Conservation (phyloP, 2,888 invertebrate genomes). For the Drosophila incognita region DNA sequence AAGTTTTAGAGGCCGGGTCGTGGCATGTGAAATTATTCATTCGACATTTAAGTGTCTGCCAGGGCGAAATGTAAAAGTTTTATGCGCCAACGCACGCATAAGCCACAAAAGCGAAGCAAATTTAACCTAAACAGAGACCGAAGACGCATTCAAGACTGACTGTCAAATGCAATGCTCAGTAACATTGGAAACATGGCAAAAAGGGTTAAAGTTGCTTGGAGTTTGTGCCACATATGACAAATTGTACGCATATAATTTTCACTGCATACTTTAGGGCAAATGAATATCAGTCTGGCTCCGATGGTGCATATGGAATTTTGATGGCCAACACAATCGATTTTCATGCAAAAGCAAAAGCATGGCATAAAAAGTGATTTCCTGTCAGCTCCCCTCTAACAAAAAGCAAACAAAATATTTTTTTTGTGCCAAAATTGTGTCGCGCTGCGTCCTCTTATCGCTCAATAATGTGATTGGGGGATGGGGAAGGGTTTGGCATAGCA, state of each 20-base stretch:
- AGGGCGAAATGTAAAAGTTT: slow-evolving; percentile 72
- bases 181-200: neutral
- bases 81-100: slow-evolving; percentile 55
- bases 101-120: slow-evolving; percentile 55
- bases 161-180: slow-evolving; percentile 51
- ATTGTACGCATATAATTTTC: slow-evolving; percentile 54
- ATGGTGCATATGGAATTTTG: slow-evolving; percentile 69
- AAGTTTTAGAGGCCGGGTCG: slow-evolving; percentile 56
- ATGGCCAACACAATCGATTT: slow-evolving; percentile 70
- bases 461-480: slow-evolving; percentile 19
- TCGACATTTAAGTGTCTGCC: slow-evolving; percentile 74
- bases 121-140: slow-evolving; percentile 25
- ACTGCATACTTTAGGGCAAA: slow-evolving; percentile 63
- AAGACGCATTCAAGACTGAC: slow-evolving; percentile 36
- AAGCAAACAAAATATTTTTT: slow-evolving; percentile 13
- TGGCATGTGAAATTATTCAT: slow-evolving; percentile 77
- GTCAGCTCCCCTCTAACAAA: slow-evolving; percentile 15
- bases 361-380: slow-evolving; percentile 67
- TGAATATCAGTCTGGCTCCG: slow-evolving; percentile 33
- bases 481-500: slow-evolving; percentile 4
- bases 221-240: slow-evolving; percentile 48
- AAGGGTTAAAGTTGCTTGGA: neutral
- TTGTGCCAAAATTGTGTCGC: slow-evolving; percentile 22
- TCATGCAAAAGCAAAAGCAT: slow-evolving; percentile 25
- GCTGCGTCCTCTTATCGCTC: slow-evolving; percentile 51